Evolutionary conservation across 35 echinoderm and acorn worm species (phyloP), one percentile per base, ranked within the genome.

Genomic region (Anneissia japonica): DNA sequence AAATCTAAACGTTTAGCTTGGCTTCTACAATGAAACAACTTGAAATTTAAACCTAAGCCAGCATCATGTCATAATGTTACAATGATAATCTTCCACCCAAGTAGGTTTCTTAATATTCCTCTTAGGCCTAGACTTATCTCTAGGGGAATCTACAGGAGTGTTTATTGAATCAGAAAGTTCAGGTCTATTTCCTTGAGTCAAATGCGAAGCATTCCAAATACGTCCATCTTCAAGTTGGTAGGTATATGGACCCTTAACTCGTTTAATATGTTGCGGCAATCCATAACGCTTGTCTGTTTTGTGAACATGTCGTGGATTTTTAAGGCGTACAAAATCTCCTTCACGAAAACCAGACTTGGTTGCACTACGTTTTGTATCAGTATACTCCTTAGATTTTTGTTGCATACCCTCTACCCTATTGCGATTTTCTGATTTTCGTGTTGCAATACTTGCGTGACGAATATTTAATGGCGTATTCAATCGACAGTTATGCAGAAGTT

Each of bases 191-290:
- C 13, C 16, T 30, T 19, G 0, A 78, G 76, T 28, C 21, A 78
- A 32, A 35, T 78, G 76, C 36, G 76, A 33, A 1, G 76, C 3
- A 17, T 78, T 78, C 32, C 76, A 78, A 33, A 35, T 78, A 2
- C 76, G 21, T 5, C 76, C 76, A 78, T 78, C 76, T 33, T 78
- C 76, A 30, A 78, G 76, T 78, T 28, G 76, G 76, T 78, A 78
- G 36, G 76, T 78, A 32, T 0, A 78, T 32, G 76, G 76, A 1
- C 76, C 76, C 14, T 4, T 78, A 30, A n/a, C n/a, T n/a, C n/a
- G n/a, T n/a, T n/a, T n/a, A 35, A 78, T 78, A 16, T 30, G 76
- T 0, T 78, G 76, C 1, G 76, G 32, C 17, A 35, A 35, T 5
- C 76, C 76, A 78, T 1, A 78, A 35, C 76, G 76, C 17, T 78